Base-by-base conservation (phyloP, 2,113 vertebrate genomes). In the Prionailurus viverrinus region DNA sequence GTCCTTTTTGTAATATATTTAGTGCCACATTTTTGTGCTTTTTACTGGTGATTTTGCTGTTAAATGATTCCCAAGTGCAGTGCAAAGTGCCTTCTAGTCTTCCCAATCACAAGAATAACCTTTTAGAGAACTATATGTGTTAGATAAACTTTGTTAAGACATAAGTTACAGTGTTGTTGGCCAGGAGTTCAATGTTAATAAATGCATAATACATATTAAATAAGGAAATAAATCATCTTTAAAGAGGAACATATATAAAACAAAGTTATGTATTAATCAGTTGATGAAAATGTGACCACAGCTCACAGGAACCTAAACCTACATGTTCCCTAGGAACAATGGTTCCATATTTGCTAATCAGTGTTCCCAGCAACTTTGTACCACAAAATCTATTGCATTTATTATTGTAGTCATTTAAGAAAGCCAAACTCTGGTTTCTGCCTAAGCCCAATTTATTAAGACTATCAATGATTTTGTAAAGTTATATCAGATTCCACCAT, bases 191-290 rank as follows among this genome's bases (percentile, higher is more conserved):
- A 82, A 71, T 71, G 74, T 89, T 89, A 85, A 39, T 73, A 36
- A 91, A 76, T 82, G 4, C 27, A 7, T 45, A 94, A 45, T 81
- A 84, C 36, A n/a, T 68, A 74, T 73, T 85, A 93, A 82, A 51
- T 66, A 91, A 53, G 68, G 61, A 85, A 95, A 95, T 51, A 79
- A 83, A 4, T 12, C 69, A 13, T 95, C 51, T 61, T 85, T 55
- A 90, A 85, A 53, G 39, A 93, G n/a, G 76, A 90, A 88, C n/a
- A 81, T 16, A 91, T 23, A 41, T 83, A 83, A 95, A 82, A 93
- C 15, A 58, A 83, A 71, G 41, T 66, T 91, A 87, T 66, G 4
- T 61, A 18, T 27, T 76, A 10, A 55, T 80, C 39, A 51, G 19
- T 58, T 89, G 45, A 68, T 61, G 36, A 95, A 94, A 92, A 80